Evolutionary conservation across 2,797 vertebrate species (phyloP), one percentile per base, ranked within the genome.

Genomic region (Sphenodon punctatus): DNA sequence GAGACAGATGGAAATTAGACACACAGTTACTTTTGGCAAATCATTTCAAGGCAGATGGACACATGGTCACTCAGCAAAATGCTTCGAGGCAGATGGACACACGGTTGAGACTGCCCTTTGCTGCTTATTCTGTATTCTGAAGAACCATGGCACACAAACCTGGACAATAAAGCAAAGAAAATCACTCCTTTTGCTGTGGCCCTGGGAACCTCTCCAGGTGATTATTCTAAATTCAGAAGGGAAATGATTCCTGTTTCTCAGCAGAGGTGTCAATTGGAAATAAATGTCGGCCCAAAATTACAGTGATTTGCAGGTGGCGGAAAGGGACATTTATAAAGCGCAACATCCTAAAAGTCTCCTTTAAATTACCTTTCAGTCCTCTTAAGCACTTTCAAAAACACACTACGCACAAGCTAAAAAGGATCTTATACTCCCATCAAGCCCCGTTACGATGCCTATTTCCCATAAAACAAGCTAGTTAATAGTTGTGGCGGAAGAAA

Each of bases 401-500:
- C 22, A 27, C 39, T 51, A 30, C 14, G 41, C 25, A 5, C 27
- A 49, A 27, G 20, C 59, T 74, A 36, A 53, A 60, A 67, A 22
- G n/a, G 19, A 22, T 30, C 19, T 32, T 41, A n/a, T 58, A 19
- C 38, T 59, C 73, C 59, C n/a, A 70, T 65, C 76, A 79, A 59
- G 17, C 32, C 45, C n/a, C 41, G 38, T 68, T 65, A 59, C 60
- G 75, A 70, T 64, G 70, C 70, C 45, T 79, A 75, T 60, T 79
- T 41, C 71, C 41, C 36, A 80, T 80, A 58, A 75, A 64, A 80
- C 30, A 72, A 69, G 65, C 66, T 23, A 75, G 58, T 80, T 85
- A 69, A 85, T 66, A 66, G 76, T 65, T 39, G 59, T 27, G 60
- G 60, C 20, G 41, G 34, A 46, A 51, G 59, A 27, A 56, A 45